These are phyloP conservation scores for Onychorhynchus coronatus DNA, from an alignment of 2,113 vertebrate genomes.

Conservation along the genomic window DNA sequence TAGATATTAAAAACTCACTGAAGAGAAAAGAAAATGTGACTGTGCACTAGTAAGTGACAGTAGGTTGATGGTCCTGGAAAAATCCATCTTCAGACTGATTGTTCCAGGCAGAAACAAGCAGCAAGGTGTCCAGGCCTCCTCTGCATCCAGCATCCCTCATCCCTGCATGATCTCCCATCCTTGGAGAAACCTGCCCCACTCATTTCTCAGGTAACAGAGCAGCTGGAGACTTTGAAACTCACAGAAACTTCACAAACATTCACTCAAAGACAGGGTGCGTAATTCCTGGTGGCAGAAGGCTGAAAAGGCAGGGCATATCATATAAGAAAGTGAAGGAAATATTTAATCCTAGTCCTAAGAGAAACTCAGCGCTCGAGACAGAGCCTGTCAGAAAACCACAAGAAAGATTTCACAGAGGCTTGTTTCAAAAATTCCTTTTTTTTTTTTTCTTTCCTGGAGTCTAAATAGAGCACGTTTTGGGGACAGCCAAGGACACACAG, in stretches of 20 bases:
- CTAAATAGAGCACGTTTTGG: background rate
- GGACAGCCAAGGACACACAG: background rate
- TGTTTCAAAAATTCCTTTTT: background rate
- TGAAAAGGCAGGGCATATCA: background rate
- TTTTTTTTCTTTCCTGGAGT: background rate
- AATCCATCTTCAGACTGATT: background rate
- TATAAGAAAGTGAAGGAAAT: background rate
- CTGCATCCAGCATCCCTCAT: background rate
- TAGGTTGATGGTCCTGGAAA: background rate
- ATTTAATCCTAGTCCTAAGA: background rate
- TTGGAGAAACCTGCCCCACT: background rate
- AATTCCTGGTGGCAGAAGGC: background rate
- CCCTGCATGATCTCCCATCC: accelerated
- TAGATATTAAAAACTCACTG: background rate
- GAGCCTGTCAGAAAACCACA: background rate
- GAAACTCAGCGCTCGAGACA: background rate
- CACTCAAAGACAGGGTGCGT: background rate
- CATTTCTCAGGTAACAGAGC: background rate
- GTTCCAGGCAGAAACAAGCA: background rate
- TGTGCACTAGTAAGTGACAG: background rate
- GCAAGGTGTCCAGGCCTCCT: background rate
- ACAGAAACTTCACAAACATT: background rate
- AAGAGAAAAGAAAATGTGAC: background rate
- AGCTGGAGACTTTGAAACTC: background rate
- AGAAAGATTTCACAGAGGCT: background rate